Percentiles rank a stretch among this genome's conserved stretches.
Evolutionary conservation across 2,888 invertebrate species (phyloP).

Genomic region (Nomada ferruginata): DNA sequence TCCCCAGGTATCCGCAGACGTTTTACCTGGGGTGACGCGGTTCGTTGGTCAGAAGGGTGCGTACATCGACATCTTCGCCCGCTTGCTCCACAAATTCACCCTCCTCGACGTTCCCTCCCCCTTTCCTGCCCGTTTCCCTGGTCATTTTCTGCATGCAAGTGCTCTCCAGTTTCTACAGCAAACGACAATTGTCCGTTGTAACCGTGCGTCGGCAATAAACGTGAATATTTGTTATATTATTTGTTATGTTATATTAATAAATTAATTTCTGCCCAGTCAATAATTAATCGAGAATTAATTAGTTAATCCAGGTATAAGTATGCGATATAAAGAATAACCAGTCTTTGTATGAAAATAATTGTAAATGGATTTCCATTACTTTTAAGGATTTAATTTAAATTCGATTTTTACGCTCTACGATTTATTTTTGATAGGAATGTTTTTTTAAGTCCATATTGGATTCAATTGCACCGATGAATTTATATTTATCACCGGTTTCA

Average conservation of each 20-base stretch:
- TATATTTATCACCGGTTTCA: not conserved
- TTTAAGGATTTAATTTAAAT: too few relatives aligned
- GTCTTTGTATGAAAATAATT: too few relatives aligned
- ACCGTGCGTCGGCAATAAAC: not conserved
- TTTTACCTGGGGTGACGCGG: slow-evolving; percentile 50
- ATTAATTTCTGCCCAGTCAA: too few relatives aligned
- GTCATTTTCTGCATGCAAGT: slow-evolving; percentile 19
- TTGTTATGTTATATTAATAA: too few relatives aligned
- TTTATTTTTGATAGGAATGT: too few relatives aligned
- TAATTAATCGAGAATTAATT: too few relatives aligned
- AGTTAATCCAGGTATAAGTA: too few relatives aligned
- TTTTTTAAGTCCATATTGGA: too few relatives aligned
- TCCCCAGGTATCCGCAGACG: not conserved
- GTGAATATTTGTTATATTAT: not conserved
- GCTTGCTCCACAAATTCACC: slow-evolving; percentile 47
- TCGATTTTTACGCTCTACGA: too few relatives aligned
- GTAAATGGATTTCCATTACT: too few relatives aligned
- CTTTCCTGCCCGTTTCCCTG: slow-evolving; percentile 1
- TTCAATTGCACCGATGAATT: too few relatives aligned
- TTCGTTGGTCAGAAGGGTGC: slow-evolving; percentile 52
- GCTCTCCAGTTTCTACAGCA: not conserved
- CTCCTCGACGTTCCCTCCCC: slow-evolving; percentile 45
- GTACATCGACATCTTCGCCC: slow-evolving; percentile 46
- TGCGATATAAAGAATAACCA: too few relatives aligned
- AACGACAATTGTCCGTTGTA: not conserved